Base-by-base conservation (phyloP, 2,797 vertebrate genomes). In the Macropus fuliginosus region DNA sequence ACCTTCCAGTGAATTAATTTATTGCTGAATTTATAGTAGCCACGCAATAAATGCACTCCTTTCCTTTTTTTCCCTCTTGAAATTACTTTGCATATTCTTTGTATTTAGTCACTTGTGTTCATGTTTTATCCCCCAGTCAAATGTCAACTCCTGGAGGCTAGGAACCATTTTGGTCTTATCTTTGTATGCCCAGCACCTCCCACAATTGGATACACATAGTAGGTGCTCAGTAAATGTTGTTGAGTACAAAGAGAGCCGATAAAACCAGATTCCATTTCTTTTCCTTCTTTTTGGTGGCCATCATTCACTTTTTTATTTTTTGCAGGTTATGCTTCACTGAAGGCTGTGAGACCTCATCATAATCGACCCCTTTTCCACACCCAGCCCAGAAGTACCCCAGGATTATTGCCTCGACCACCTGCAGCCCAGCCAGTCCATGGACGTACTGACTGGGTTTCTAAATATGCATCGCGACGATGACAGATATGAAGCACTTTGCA, bases 371-470 rank as follows among this genome's bases (percentile, higher is more conserved):
- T 99, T 0, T 99, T 99, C 97, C 97, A 98, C 29, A 98, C 99
- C 1, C 98, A 99, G 96, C 98, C 99, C 62, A 99, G 99, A 98
- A 99, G 98, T 98, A 99, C 98, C 0, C 97, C 99, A 0, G 98
- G 98, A 55, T 91, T 99, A 54, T 94, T 99, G 97, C 99, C 99
- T 1, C 98, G 98, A 55, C 99, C 99, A 0, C 98, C 98, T 0
- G 98, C 99, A 0, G 97, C 98, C 0, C 99, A 99, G 96, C 99
- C 99, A 0, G 97, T 99, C 96, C 99, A 99, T 0, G 99, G 99
- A 46, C 99, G 99, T 52, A 98, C 99, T 3, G 99, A 99, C 98
- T 99, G 99, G 99, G 99, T 99, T 96, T 99, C 99, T 4, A 99
- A 99, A 99, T 99, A 99, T 0, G 98, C 98, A 0, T 95, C 99